Conservation (phyloP, 2,888 invertebrate genomes). For the Diachrysia chrysitis region DNA sequence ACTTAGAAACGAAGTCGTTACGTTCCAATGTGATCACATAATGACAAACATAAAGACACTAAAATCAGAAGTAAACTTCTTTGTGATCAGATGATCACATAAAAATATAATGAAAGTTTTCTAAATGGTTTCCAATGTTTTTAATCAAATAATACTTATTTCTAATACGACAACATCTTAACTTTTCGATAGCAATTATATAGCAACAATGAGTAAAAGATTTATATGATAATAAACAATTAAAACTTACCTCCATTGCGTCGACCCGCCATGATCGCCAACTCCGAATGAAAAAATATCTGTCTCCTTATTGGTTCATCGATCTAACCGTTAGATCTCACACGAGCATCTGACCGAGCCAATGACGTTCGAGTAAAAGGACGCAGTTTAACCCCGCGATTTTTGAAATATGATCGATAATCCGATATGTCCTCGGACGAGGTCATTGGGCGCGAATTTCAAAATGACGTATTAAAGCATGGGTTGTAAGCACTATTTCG, state of each 20-base stretch:
- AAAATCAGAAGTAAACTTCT: slow-evolving; percentile 4
- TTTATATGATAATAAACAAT: slow-evolving; percentile 10
- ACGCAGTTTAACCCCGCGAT: not conserved
- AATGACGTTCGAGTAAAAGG: slow-evolving; percentile 1
- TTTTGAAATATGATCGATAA: slow-evolving; percentile 1
- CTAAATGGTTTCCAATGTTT: not conserved
- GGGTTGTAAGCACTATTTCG: slow-evolving; percentile 1
- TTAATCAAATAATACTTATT: slow-evolving; percentile 4
- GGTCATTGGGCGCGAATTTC: slow-evolving; percentile 10
- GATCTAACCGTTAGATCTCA: slow-evolving; percentile 6
- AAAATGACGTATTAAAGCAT: not conserved
- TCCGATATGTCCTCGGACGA: slow-evolving; percentile 1
- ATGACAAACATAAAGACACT: slow-evolving; percentile 3
- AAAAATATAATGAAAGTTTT: slow-evolving; percentile 9
- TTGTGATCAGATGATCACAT: slow-evolving; percentile 1
- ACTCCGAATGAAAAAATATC: not conserved
- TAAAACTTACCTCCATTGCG: slow-evolving; percentile 12
- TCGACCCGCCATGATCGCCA: not conserved
- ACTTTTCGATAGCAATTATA: not conserved
- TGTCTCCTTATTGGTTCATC: not conserved
- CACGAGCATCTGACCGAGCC: not conserved
- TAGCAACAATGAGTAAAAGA: not conserved
- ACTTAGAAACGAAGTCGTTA: slow-evolving; percentile 3
- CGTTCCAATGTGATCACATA: slow-evolving; percentile 5
- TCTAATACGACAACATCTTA: slow-evolving; percentile 2